A percentile compares a stretch with the other conserved stretches of the same genome.
phyloP scores from a whole-genome alignment of 1,140 invertebrate species.

The Drosophila nigromelanica region DNA sequence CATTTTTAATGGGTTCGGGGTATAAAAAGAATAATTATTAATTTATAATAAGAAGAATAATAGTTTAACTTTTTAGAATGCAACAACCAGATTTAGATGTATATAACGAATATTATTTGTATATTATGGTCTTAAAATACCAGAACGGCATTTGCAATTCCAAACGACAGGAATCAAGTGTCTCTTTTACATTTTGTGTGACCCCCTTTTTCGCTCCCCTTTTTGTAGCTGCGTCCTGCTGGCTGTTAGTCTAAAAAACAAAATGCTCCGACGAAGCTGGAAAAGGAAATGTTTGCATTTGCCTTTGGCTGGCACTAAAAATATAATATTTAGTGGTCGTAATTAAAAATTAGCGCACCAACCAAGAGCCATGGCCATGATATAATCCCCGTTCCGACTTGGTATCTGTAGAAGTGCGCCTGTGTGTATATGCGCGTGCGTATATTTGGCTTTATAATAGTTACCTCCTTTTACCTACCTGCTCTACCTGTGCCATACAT shows the following conservation, averaged over 20 bases:
- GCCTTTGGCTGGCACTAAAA: constrained; percentile 68
- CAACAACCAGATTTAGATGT: no score
- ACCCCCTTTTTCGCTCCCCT: constrained; percentile 1
- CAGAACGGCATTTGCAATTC: constrained; percentile 70
- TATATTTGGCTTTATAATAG: constrained; percentile 76
- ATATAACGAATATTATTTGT: neutral
- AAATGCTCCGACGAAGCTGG: constrained; percentile 38
- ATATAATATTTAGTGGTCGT: constrained; percentile 81
- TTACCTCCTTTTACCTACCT: constrained; percentile 42
- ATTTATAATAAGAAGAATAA: no score
- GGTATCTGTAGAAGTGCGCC: constrained; percentile 26
- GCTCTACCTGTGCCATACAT: constrained; percentile 3
- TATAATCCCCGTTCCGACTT: constrained; percentile 51
- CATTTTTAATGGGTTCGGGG: no score
- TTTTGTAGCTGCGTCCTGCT: neutral
- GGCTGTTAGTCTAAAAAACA: constrained; percentile 61
- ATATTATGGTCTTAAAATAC: constrained; percentile 41
- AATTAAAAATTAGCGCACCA: constrained; percentile 79
- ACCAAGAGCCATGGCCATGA: constrained; percentile 21
- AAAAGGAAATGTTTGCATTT: constrained; percentile 67
- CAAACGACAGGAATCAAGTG: constrained; percentile 65
- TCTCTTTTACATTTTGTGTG: constrained; percentile 12
- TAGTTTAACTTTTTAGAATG: no score
- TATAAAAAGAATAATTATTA: no score
- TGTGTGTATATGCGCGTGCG: constrained; percentile 1